Evolutionary conservation across 2,888 invertebrate species (phyloP), one percentile per base, ranked within the genome.

Genomic region (Leptopterna dolabrata): DNA sequence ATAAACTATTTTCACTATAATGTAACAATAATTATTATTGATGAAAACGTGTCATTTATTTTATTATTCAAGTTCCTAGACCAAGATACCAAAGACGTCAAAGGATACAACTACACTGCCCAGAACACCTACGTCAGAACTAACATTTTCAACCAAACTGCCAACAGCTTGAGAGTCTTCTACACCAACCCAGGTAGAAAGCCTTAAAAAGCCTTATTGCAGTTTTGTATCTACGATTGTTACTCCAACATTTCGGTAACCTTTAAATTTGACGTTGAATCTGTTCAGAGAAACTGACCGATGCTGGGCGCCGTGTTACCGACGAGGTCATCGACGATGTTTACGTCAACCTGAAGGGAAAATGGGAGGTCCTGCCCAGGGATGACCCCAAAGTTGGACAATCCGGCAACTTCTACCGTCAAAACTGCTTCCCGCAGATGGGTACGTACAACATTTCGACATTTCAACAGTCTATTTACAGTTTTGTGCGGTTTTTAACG

Each of bases 381-480:
- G 30, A 70, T 24, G 89, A 89, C 45, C 88, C 88, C 19, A 87
- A 88, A 71, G 86, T 86, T 13, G 43, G 51, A 1, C 88, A 88
- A 41, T 76, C 71, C 19, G 70, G 81, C 11, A 78, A 70, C 11
- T 89, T 89, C 86, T 84, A 88, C 51, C 83, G 88, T 24, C 88
- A 89, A 70, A 87, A 78, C 9, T 89, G 89, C 55, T 89, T 89
- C 86, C 87, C 89, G 11, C 87, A 88, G 51, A 89, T 89, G 89
- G 89, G 89, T 63, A 24, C 0, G 63, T 24, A 24, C 0, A 47
- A 47, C 2, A 36, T 36, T 36, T 7, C 36, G 36, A 36, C 36
- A 1, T 47, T 14, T 47, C 16, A 47, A 47, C n/a, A n/a, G n/a
- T n/a, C n/a, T n/a, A n/a, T n/a, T 2, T 47, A 47, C 16, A 47